These are phyloP conservation scores for Esox masquinongy DNA, from an alignment of 2,797 vertebrate species.

Conservation along the genomic window DNA sequence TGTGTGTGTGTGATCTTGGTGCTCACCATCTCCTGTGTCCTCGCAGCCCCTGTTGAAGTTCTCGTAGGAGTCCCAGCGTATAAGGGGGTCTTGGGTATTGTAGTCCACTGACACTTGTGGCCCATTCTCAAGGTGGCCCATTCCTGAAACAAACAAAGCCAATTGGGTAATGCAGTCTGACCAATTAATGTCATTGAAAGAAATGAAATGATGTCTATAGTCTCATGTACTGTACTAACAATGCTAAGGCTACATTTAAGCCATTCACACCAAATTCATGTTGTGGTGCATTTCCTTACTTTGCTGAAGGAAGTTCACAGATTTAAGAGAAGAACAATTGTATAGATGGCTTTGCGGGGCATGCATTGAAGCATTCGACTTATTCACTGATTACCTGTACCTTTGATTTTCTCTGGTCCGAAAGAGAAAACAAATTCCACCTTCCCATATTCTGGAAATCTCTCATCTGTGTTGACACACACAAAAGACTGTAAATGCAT, in stretches of 20 bases:
- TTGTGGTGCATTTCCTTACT: neutral
- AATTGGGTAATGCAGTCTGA: conserved; percentile 10
- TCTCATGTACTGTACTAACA: neutral
- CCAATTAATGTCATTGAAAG: neutral
- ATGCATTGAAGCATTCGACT: neutral
- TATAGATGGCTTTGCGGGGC: neutral
- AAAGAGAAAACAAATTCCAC: conserved; percentile 98
- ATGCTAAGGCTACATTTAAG: neutral
- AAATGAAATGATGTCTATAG: neutral
- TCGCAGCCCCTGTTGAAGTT: conserved; percentile 82
- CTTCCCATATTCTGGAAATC: conserved; percentile 95
- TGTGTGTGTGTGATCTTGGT: neutral
- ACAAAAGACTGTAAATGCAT: neutral
- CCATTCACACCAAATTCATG: neutral
- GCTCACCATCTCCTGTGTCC: conserved; percentile 76
- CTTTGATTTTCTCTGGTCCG: conserved; percentile 94
- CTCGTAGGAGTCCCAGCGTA: conserved; percentile 95
- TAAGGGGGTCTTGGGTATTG: conserved; percentile 93
- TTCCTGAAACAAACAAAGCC: conserved; percentile 68
- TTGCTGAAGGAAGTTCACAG: neutral
- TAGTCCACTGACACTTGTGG: conserved; percentile 96
- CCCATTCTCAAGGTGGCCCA: conserved; percentile 93
- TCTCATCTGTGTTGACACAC: conserved; percentile 80
- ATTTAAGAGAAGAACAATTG: too few species aligned
- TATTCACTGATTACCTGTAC: conserved; percentile 60